A percentile compares a stretch with the other conserved stretches of the same genome.
Evolutionary conservation across 2,888 invertebrate genomes (phyloP).

Genomic region (Thelaira solivaga): DNA sequence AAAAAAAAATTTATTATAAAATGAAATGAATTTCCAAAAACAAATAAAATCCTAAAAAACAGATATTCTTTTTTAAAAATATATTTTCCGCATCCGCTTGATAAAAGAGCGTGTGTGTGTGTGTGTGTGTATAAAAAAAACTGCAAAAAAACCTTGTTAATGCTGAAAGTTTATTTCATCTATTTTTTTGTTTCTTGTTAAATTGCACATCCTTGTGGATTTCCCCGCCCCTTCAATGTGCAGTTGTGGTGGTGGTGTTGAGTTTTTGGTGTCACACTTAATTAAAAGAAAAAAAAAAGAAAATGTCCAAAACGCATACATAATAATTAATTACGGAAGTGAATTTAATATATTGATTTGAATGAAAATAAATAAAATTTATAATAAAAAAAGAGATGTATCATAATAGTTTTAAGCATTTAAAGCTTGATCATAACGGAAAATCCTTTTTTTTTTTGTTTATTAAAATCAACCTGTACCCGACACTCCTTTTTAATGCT

Average conservation of each 20-base stretch:
- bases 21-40: background rate
- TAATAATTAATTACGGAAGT: slow-evolving; percentile 50
- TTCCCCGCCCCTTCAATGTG: slow-evolving; percentile 11
- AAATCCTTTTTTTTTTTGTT: background rate
- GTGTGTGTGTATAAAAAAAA: background rate
- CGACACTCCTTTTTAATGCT: slow-evolving; percentile 12
- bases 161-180: slow-evolving; percentile 1
- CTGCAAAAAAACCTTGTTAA: background rate
- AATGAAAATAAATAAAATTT: slow-evolving; percentile 4
- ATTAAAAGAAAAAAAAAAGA: slow-evolving; percentile 38
- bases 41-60: too few species aligned
- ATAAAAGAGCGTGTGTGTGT: background rate
- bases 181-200: background rate
- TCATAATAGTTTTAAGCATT: slow-evolving; percentile 13
- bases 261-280: slow-evolving; percentile 26
- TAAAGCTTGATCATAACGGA: slow-evolving; percentile 30
- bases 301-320: slow-evolving; percentile 19
- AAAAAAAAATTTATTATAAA: background rate
- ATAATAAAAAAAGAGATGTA: slow-evolving; percentile 50
- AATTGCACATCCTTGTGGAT: slow-evolving; percentile 26
- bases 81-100: too few species aligned
- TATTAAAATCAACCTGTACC: too few species aligned
- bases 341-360: slow-evolving; percentile 41
- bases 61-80: too few species aligned
- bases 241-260: slow-evolving; percentile 54